Percentiles rank a stretch among this genome's conserved stretches.
Conservation (phyloP, 1,140 invertebrate species). For the Cydia splendana region DNA sequence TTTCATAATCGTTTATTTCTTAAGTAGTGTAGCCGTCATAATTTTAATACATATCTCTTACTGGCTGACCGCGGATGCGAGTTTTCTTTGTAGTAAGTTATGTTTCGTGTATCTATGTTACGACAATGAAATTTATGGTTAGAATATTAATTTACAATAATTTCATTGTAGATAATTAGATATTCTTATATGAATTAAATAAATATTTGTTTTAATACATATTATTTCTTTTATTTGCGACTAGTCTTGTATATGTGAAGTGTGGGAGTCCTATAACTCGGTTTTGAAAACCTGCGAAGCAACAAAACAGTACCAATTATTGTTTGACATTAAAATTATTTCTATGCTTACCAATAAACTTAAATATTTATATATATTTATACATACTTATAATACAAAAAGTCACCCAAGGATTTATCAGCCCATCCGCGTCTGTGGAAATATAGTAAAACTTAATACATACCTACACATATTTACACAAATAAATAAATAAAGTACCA, state of each 20-base stretch:
- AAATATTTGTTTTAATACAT: conserved; percentile 77
- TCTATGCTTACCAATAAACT: conserved; percentile 1
- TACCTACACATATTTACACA: not conserved
- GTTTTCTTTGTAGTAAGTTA: conserved; percentile 79
- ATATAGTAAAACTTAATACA: conserved; percentile 35
- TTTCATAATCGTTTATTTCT: conserved; percentile 73
- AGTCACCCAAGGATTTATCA: not conserved
- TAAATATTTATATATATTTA: not conserved
- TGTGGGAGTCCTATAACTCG: conserved; percentile 46
- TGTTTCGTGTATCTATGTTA: conserved; percentile 70
- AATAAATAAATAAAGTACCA: not conserved
- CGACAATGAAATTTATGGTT: conserved; percentile 76
- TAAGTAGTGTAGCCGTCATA: conserved; percentile 70
- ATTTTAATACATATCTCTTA: conserved; percentile 74
- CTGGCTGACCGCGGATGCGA: conserved; percentile 73
- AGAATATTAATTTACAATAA: conserved; percentile 67
- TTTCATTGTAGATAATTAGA: conserved; percentile 78
- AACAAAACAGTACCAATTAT: conserved; percentile 35
- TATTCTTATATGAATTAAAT: conserved; percentile 77
- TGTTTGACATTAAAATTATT: conserved; percentile 34
- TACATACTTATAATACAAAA: conserved; percentile 26
- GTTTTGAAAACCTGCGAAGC: conserved; percentile 41
- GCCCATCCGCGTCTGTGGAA: conserved; percentile 48
- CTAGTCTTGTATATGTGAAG: conserved; percentile 15
- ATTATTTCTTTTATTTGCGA: conserved; percentile 55